Percentiles rank a stretch among this genome's conserved stretches.
phyloP scores from a whole-genome alignment of 2,797 vertebrate species.

The Rhodeus uyekii region DNA sequence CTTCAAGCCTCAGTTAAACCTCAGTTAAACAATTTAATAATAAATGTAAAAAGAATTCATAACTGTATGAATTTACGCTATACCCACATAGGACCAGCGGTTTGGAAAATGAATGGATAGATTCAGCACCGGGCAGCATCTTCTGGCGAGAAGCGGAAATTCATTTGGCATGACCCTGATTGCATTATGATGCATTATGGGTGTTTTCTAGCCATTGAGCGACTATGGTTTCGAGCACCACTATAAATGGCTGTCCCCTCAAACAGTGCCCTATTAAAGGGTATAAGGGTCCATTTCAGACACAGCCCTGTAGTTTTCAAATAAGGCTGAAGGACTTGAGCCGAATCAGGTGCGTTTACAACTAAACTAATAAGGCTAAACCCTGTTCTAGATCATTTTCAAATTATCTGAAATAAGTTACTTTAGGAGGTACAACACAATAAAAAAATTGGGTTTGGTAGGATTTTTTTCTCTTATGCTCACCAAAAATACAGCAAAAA shows the following conservation, averaged over 20 bases:
- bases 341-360: not conserved
- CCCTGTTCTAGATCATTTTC: not conserved
- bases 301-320: not conserved
- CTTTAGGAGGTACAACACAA: not conserved
- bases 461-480: not conserved
- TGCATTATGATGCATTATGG: too few relatives aligned
- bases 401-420: not conserved
- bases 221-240: too few relatives aligned
- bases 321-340: not conserved
- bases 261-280: not conserved
- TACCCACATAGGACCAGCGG: too few relatives aligned
- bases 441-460: not conserved
- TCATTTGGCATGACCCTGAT: too few relatives aligned
- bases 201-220: too few relatives aligned
- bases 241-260: not conserved
- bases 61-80: too few relatives aligned
- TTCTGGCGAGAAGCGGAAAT: too few relatives aligned
- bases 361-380: not conserved
- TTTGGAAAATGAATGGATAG: too few relatives aligned
- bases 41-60: too few relatives aligned
- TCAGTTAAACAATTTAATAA: too few relatives aligned
- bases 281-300: not conserved
- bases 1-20: too few relatives aligned
- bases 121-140: too few relatives aligned
- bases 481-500: not conserved